Evolutionary conservation across 2,888 invertebrate genomes (phyloP).

Genomic region (Ceramica pisi): DNA sequence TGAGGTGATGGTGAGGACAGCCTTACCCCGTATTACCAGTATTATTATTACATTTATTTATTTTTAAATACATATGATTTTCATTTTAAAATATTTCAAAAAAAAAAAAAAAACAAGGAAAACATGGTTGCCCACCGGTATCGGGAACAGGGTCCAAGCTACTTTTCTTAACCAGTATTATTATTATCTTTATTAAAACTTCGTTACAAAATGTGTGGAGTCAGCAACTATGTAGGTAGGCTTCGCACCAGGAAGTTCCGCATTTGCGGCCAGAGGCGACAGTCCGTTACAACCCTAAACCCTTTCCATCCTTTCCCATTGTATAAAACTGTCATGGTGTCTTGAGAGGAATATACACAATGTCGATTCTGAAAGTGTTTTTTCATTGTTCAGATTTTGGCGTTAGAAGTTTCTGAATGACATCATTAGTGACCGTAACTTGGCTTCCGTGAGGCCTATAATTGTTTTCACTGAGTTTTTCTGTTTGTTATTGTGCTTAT

Average conservation of each 20-base stretch:
- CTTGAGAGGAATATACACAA: constrained; percentile 12
- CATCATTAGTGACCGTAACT: neutral
- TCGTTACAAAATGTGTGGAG: neutral
- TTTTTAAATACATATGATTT: no score
- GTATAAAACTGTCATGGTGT: constrained; percentile 52
- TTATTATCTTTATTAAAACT: neutral
- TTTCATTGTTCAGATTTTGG: constrained; percentile 10
- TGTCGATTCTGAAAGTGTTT: constrained; percentile 29
- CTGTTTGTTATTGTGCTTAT: neutral
- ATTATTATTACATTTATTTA: no score
- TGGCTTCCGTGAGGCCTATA: neutral
- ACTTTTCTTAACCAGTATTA: no score
- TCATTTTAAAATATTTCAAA: no score
- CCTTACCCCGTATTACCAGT: no score
- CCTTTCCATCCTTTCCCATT: constrained; percentile 64
- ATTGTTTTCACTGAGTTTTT: neutral
- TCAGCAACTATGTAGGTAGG: no score
- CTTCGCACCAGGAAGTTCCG: neutral
- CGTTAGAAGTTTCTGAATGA: neutral
- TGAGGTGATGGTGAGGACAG: no score
- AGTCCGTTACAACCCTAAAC: constrained; percentile 4
- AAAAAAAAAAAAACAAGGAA: no score
- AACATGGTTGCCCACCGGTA: no score
- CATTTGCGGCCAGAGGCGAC: neutral
- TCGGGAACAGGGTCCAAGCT: no score